These are phyloP conservation scores for Penaeus vannamei DNA, from an alignment of 1,140 invertebrate genomes.

Conservation along the genomic window DNA sequence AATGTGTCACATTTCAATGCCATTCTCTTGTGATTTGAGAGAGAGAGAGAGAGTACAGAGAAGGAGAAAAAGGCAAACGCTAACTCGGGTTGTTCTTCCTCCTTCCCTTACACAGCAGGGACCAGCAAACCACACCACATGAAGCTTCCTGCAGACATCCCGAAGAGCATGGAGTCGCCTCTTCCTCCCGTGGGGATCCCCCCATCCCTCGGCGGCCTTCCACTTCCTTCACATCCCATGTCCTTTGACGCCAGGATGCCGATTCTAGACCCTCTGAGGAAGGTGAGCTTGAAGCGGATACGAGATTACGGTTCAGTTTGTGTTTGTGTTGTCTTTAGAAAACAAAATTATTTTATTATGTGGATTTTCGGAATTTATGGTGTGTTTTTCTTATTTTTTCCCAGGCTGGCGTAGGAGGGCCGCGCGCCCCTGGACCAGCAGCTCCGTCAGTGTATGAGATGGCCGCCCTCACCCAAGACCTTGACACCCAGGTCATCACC, in stretches of 20 bases:
- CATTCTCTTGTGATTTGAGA: slow-evolving; percentile 40
- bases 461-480: slow-evolving; percentile 94
- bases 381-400: not conserved
- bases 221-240: slow-evolving; percentile 74
- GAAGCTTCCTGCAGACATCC: slow-evolving; percentile 74
- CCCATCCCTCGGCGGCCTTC: slow-evolving; percentile 78
- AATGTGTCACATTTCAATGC: no score
- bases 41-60: slow-evolving; percentile 18
- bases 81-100: slow-evolving; percentile 15
- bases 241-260: slow-evolving; percentile 71
- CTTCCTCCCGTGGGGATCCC: slow-evolving; percentile 67
- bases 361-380: not conserved
- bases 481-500: slow-evolving; percentile 96
- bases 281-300: slow-evolving; percentile 61
- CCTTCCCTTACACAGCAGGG: slow-evolving; percentile 43
- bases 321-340: not conserved
- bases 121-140: slow-evolving; percentile 77
- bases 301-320: not conserved
- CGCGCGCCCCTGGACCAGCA: slow-evolving; percentile 61
- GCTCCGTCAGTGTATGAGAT: slow-evolving; percentile 87
- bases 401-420: slow-evolving; percentile 39
- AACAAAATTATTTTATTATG: not conserved
- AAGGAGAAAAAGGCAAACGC: not conserved
- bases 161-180: slow-evolving; percentile 67
- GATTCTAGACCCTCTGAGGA: slow-evolving; percentile 74